Conservation (phyloP, 2,113 vertebrate genomes). For the Uria aalge region DNA sequence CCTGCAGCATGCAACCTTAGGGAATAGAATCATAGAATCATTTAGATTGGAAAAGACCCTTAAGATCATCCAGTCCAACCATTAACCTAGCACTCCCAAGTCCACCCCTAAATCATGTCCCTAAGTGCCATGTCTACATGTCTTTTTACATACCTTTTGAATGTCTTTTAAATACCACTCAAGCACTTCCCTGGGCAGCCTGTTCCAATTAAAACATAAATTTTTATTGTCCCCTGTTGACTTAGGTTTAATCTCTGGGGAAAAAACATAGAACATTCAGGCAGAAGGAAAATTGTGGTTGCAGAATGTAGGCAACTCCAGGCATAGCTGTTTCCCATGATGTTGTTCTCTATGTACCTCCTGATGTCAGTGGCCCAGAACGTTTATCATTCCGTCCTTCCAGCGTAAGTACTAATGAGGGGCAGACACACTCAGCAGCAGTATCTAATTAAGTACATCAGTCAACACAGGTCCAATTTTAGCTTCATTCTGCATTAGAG, state of each 20-base stretch:
- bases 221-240: not conserved
- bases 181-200: not conserved
- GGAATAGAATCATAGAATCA: not conserved
- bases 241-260: not conserved
- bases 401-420: not conserved
- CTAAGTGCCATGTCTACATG: accelerated
- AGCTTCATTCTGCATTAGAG: not conserved
- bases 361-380: not conserved
- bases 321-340: not conserved
- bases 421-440: not conserved
- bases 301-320: not conserved
- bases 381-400: not conserved
- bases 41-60: not conserved
- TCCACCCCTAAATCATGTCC: not conserved
- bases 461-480: not conserved
- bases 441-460: not conserved
- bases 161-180: not conserved
- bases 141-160: too few species aligned
- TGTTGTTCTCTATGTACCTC: not conserved
- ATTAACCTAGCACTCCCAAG: not conserved
- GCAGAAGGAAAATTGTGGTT: not conserved
- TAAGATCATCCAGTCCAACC: not conserved
- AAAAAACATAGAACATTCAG: not conserved
- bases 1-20: not conserved
- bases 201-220: not conserved